These are phyloP conservation scores for Stenoptilia bipunctidactyla DNA, from an alignment of 2,888 invertebrate genomes.

Conservation along the genomic window DNA sequence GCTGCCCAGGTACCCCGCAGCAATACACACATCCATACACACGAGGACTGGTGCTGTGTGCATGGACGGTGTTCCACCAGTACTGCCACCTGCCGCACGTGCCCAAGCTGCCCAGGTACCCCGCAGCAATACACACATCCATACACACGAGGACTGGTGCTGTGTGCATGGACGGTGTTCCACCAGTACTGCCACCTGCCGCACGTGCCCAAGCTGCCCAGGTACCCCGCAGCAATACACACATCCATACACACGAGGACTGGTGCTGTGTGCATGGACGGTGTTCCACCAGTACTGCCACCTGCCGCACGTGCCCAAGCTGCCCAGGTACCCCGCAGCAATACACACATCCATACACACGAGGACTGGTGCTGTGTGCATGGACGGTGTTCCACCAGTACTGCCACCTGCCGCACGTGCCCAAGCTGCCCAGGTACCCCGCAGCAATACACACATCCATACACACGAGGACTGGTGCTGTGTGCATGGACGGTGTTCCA, in stretches of 20 bases:
- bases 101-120: neutral
- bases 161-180: neutral
- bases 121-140: neutral
- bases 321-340: neutral
- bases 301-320: neutral
- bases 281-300: neutral
- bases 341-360: neutral
- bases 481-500: neutral
- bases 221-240: neutral
- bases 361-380: neutral
- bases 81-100: neutral
- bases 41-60: neutral
- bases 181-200: neutral
- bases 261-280: neutral
- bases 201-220: neutral
- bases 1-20: neutral
- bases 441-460: neutral
- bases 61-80: neutral
- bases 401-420: neutral
- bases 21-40: neutral
- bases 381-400: neutral
- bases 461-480: neutral
- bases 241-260: neutral
- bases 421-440: neutral
- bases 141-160: neutral